These are phyloP conservation scores for Choloepus hoffmanni DNA, from an alignment of 2,113 vertebrate species.

Conservation along the genomic window DNA sequence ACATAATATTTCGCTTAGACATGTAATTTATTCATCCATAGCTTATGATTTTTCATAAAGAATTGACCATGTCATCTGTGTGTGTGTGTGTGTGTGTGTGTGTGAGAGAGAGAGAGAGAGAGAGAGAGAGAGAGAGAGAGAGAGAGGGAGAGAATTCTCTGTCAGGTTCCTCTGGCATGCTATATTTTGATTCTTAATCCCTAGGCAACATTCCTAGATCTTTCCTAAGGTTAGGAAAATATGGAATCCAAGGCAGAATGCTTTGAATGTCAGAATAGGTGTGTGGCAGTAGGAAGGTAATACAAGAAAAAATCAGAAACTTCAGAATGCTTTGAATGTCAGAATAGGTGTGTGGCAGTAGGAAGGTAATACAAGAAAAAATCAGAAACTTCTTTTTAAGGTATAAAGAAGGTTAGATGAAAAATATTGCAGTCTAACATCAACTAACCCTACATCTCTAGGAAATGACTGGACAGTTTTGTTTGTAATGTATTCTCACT, in stretches of 20 bases:
- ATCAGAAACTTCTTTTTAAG: slow-evolving; percentile 19
- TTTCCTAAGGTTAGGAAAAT: not conserved
- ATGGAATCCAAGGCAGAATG: not conserved
- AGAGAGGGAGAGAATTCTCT: not conserved
- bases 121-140: too few species aligned
- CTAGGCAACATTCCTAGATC: not conserved
- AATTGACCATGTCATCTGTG: not conserved
- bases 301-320: not conserved
- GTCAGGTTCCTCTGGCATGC: not conserved
- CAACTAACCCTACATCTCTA: not conserved
- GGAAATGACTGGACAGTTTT: not conserved
- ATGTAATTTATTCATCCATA: not conserved
- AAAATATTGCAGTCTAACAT: not conserved
- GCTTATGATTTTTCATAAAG: not conserved
- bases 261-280: not conserved
- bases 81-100: not conserved
- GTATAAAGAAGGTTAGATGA: not conserved
- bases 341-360: not conserved
- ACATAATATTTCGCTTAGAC: not conserved
- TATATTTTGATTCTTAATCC: not conserved
- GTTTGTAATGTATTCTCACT: not conserved
- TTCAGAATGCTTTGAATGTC: not conserved
- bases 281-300: not conserved
- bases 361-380: not conserved
- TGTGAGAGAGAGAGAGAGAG: not conserved